Evolutionary conservation across 2,797 vertebrate genomes (phyloP).

Genomic region (Mus spretus): DNA sequence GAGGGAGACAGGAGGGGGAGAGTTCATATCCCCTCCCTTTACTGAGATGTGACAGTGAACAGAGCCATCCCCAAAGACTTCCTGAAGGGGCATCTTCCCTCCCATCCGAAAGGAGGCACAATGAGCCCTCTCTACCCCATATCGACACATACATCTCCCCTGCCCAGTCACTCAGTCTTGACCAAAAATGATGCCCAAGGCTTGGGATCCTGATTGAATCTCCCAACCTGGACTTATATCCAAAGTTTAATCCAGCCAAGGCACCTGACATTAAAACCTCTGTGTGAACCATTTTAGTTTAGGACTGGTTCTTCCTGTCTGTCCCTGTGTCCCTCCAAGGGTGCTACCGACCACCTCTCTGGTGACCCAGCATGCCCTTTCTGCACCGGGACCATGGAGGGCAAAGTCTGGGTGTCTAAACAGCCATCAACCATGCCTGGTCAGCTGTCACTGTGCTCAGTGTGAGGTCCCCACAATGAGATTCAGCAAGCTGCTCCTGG

Average conservation of each 20-base stretch:
- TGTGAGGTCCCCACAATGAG: fast-evolving
- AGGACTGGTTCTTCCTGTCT: background rate
- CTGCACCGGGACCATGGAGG: fast-evolving
- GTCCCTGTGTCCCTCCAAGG: background rate
- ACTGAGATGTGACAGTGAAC: background rate
- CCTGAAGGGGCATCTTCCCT: background rate
- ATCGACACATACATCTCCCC: background rate
- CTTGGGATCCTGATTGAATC: background rate
- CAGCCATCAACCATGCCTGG: too few species aligned
- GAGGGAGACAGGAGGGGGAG: too few species aligned
- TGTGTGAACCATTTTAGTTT: background rate
- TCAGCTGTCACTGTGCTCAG: background rate
- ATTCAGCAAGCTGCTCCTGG: background rate
- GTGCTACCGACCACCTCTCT: too few species aligned
- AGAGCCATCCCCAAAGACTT: background rate
- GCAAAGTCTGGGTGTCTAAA: fast-evolving
- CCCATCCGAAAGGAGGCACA: background rate
- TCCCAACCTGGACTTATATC: background rate
- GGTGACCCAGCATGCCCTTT: background rate
- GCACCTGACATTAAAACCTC: background rate
- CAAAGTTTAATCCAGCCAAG: too few species aligned
- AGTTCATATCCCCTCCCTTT: background rate
- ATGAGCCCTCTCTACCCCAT: background rate
- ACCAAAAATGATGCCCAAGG: background rate
- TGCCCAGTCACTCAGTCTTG: background rate